Percentiles rank a stretch among this genome's conserved stretches.
These are phyloP conservation scores for Pluvianellus socialis DNA, from an alignment of 2,113 vertebrate genomes.

Conservation along the genomic window DNA sequence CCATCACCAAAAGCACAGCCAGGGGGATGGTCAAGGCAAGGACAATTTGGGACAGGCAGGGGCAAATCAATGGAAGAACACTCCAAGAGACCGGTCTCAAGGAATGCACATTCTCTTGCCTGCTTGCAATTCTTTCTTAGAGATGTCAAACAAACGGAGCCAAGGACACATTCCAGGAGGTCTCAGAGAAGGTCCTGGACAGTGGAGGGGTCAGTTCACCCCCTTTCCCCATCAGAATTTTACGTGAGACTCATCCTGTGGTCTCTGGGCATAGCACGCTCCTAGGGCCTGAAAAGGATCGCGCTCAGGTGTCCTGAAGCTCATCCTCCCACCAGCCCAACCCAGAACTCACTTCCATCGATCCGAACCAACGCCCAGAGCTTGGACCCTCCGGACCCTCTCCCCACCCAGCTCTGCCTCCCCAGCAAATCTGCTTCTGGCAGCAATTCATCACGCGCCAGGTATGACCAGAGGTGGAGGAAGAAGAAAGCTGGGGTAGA, in stretches of 20 bases:
- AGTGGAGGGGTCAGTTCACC: not conserved
- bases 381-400: not conserved
- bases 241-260: not conserved
- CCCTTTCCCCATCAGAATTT: not conserved
- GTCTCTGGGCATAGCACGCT: not conserved
- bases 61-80: accelerated
- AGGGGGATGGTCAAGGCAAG: not conserved
- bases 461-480: not conserved
- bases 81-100: not conserved
- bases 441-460: not conserved
- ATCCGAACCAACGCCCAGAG: not conserved
- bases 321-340: not conserved
- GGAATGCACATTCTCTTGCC: not conserved
- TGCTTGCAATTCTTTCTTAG: not conserved
- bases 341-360: not conserved
- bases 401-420: not conserved
- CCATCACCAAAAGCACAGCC: not conserved
- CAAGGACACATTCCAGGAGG: not conserved
- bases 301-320: not conserved
- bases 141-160: not conserved
- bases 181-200: not conserved
- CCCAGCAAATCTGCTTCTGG: not conserved
- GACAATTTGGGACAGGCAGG: not conserved
- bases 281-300: not conserved
- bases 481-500: not conserved